Evolutionary conservation across 2,113 vertebrate genomes (phyloP).

Genomic region (Potamarius usumacintae): DNA sequence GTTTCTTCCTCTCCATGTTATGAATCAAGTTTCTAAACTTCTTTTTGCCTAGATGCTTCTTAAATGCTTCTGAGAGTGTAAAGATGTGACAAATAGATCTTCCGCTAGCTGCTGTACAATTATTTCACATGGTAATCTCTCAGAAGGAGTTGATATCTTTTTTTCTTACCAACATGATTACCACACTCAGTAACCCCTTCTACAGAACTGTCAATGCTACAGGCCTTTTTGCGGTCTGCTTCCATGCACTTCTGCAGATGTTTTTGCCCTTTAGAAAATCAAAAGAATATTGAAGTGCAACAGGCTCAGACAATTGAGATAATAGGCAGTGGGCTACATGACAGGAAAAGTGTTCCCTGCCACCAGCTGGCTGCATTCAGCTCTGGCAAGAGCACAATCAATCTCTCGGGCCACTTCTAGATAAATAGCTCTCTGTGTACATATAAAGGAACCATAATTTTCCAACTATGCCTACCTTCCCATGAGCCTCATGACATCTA

Average conservation of each 20-base stretch:
- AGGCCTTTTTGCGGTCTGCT: constrained; percentile 14
- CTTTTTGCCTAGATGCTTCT: background rate
- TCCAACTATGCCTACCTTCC: constrained; percentile 5
- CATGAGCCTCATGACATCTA: constrained; percentile 38
- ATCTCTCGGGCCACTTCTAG: constrained; percentile 36
- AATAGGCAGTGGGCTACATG: constrained; percentile 37
- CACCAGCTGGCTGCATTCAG: constrained; percentile 45
- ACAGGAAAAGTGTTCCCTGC: constrained; percentile 36
- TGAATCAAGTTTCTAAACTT: background rate
- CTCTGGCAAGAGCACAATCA: constrained; percentile 42
- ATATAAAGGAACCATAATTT: constrained; percentile 35
- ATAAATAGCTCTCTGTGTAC: constrained; percentile 39
- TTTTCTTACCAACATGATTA: constrained; percentile 2
- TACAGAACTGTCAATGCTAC: constrained; percentile 32
- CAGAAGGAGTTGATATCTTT: background rate
- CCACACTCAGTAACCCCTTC: constrained; percentile 21
- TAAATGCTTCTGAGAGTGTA: background rate
- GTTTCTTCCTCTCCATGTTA: background rate
- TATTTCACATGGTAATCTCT: constrained; percentile 6
- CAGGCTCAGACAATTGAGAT: constrained; percentile 46
- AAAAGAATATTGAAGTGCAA: constrained; percentile 41
- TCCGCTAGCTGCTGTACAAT: background rate
- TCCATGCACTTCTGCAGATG: constrained; percentile 21
- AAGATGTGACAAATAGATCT: background rate
- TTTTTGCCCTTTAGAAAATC: constrained; percentile 50